Base-by-base conservation (phyloP, 1,140 invertebrate species). In the Drosophila tani region DNA sequence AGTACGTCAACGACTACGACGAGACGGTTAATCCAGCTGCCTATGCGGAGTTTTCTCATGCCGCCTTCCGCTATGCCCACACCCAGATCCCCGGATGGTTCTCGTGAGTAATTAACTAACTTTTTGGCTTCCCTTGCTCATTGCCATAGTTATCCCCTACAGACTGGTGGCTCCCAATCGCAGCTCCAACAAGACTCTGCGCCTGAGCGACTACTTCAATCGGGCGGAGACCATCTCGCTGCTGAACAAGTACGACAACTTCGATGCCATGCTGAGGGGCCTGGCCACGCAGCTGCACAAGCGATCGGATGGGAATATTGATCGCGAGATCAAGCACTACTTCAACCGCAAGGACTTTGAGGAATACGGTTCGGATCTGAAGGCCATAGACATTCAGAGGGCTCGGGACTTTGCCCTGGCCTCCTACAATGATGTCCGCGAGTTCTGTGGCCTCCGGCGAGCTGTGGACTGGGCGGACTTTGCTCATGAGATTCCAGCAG, bases 1-100 rank as follows among this genome's bases (percentile, higher is more conserved):
- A 93, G 73, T 96, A 95, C 87, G 96, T 98, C n/a, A 95, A 96
- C 71, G 98, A 99, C 70, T 99, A 99, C 93, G 95, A 98, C 82
- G 94, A 95, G 1, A 93, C 94, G 12, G 95, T 97, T 0, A 95
- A 98, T 93, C 96, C 97, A 0, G 95, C 95, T 5, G 94, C 97
- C 5, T 93, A 97, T 8, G 98, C 98, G 75, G 97, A 97, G 87
- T 97, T 98, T 84, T 95, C 97, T 0, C 96, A 95, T 1, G 97
- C 96, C 7, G 97, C 97, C 1, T 97, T 97, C 87, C 95, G 97
- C 92, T 97, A 97, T 83, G 97, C 97, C 93, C 97, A 98, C 87
- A 95, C 96, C 0, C 93, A 96, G 49, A 96, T 98, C 50, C 95
- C 96, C 64, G 97, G 97, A 68, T 94, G 94, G 91, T 94, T 97